These are phyloP conservation scores for Brienomyrus longianalis DNA, from an alignment of 2,113 vertebrate genomes.

Conservation along the genomic window DNA sequence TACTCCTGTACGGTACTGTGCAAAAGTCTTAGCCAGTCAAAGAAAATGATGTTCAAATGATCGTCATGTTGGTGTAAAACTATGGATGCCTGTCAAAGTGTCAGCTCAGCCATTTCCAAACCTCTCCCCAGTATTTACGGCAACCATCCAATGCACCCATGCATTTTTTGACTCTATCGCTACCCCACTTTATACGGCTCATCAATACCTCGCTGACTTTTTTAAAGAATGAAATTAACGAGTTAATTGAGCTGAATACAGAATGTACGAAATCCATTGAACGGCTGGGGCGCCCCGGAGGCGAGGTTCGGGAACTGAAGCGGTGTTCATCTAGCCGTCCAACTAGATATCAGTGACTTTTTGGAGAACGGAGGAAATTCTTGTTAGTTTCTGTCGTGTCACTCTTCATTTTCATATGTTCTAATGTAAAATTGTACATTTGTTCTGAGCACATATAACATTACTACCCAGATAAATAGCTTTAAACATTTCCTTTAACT, in stretches of 20 bases:
- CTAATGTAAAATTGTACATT: neutral
- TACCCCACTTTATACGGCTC: neutral
- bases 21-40: neutral
- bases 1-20: neutral
- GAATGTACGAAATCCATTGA: neutral
- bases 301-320: no score
- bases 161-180: neutral
- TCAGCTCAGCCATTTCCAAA: neutral
- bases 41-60: neutral
- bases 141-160: neutral
- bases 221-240: neutral
- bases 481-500: neutral
- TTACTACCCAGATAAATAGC: neutral
- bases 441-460: neutral
- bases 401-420: neutral
- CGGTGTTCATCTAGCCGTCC: no score
- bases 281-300: no score
- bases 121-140: neutral
- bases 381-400: neutral
- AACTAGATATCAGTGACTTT: no score
- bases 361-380: no score
- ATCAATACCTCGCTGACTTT: neutral
- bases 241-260: neutral
- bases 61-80: neutral
- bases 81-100: neutral